phyloP scores from a whole-genome alignment of 2,888 invertebrate genomes.

The Rhagonycha fulva region DNA sequence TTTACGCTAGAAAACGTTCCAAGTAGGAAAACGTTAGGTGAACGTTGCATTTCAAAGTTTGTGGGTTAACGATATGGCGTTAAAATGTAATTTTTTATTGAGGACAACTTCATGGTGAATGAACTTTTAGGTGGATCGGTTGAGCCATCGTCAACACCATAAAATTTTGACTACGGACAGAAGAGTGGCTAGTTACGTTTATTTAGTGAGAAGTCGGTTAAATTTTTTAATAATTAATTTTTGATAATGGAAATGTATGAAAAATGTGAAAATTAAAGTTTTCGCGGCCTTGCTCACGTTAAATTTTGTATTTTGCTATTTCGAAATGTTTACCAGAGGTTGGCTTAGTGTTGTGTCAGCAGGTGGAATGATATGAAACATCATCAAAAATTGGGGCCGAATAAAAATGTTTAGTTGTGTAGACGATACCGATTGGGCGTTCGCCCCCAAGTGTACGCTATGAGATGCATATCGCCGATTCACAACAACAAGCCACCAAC shows the following conservation, averaged over 20 bases:
- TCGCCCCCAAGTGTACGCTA: slow-evolving; percentile 58
- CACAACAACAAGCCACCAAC: slow-evolving; percentile 61
- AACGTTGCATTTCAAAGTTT: background rate
- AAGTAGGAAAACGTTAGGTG: background rate
- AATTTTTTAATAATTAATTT: slow-evolving; percentile 27
- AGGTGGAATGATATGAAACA: slow-evolving; percentile 51
- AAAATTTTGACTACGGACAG: slow-evolving; percentile 49
- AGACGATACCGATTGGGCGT: slow-evolving; percentile 56
- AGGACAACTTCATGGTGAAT: slow-evolving; percentile 31
- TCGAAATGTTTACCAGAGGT: slow-evolving; percentile 42
- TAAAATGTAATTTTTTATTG: background rate
- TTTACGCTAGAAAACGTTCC: background rate
- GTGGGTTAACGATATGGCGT: background rate
- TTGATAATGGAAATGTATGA: slow-evolving; percentile 16
- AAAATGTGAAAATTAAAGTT: slow-evolving; percentile 37
- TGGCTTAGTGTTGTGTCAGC: slow-evolving; percentile 48
- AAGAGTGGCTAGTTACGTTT: slow-evolving; percentile 33
- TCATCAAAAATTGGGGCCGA: slow-evolving; percentile 51
- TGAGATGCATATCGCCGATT: slow-evolving; percentile 67
- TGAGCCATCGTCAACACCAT: slow-evolving; percentile 52
- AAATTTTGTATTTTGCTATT: slow-evolving; percentile 37
- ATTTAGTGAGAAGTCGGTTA: slow-evolving; percentile 38
- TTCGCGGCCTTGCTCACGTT: slow-evolving; percentile 34
- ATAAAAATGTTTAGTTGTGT: slow-evolving; percentile 55
- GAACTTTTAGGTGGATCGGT: slow-evolving; percentile 42